Evolutionary conservation across 2,888 invertebrate genomes (phyloP).

Genomic region (Danaus chrysippus): DNA sequence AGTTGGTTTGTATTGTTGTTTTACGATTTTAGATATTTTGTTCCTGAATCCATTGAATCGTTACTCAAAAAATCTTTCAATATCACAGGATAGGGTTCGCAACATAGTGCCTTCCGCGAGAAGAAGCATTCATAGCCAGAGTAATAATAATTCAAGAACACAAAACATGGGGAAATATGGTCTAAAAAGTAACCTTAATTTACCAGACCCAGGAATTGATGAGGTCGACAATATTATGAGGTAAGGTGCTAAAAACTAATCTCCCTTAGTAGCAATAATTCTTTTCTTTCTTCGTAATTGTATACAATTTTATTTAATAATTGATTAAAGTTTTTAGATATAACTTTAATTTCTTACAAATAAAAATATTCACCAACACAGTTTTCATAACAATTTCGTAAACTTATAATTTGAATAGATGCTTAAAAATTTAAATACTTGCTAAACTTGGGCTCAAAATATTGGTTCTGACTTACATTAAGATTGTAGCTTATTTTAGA

Average conservation of each 20-base stretch:
- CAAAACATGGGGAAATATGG: conserved; percentile 52
- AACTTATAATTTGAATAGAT: too few species aligned
- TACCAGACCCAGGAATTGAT: conserved; percentile 42
- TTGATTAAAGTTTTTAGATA: too few species aligned
- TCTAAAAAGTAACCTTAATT: conserved; percentile 26
- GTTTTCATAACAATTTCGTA: too few species aligned
- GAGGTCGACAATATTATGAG: conserved; percentile 62
- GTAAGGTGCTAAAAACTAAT: conserved; percentile 36
- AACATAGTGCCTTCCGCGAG: conserved; percentile 51
- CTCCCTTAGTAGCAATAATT: not conserved
- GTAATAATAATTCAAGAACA: conserved; percentile 29
- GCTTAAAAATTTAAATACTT: too few species aligned
- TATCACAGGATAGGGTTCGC: conserved; percentile 48
- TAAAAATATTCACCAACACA: too few species aligned
- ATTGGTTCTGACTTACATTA: too few species aligned
- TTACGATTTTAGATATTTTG: not conserved
- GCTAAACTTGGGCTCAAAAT: too few species aligned
- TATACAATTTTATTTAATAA: too few species aligned
- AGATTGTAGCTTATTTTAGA: too few species aligned
- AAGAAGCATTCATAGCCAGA: conserved; percentile 49
- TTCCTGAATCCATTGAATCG: not conserved
- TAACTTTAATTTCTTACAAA: too few species aligned
- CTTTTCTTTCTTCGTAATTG: too few species aligned
- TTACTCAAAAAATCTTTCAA: conserved; percentile 4
- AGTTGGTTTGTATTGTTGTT: too few species aligned